Conservation (phyloP, 2,797 vertebrate genomes). For the Lophotriccus pileatus region DNA sequence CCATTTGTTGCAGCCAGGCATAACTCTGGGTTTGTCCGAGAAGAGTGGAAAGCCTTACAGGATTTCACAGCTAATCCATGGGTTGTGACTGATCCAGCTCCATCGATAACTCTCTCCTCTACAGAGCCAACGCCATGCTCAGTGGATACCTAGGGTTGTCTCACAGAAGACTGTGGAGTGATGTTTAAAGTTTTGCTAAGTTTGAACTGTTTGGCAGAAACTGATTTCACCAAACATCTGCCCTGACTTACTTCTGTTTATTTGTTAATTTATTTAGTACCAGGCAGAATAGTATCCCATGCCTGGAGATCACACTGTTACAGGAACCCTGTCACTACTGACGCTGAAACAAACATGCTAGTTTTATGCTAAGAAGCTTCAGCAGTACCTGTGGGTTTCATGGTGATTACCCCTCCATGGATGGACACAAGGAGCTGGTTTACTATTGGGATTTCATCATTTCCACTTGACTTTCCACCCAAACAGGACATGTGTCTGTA, state of each 20-base stretch:
- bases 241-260: neutral
- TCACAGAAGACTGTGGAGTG: neutral
- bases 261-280: neutral
- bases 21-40: neutral
- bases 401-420: neutral
- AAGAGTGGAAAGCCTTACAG: neutral
- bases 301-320: neutral
- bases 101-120: neutral
- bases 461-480: neutral
- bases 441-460: neutral
- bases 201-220: neutral
- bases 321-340: neutral
- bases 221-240: neutral
- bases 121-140: neutral
- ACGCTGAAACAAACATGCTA: neutral
- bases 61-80: neutral
- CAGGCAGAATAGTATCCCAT: neutral
- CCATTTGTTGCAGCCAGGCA: neutral
- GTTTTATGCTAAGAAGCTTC: neutral
- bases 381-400: neutral
- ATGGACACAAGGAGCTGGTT: neutral
- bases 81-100: neutral
- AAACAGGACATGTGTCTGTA: neutral
- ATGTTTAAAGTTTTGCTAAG: neutral
- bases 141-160: accelerated